Percentiles rank a stretch among this genome's conserved stretches.
phyloP scores from a whole-genome alignment of 2,888 invertebrate species.

The Drosophila longiperda region DNA sequence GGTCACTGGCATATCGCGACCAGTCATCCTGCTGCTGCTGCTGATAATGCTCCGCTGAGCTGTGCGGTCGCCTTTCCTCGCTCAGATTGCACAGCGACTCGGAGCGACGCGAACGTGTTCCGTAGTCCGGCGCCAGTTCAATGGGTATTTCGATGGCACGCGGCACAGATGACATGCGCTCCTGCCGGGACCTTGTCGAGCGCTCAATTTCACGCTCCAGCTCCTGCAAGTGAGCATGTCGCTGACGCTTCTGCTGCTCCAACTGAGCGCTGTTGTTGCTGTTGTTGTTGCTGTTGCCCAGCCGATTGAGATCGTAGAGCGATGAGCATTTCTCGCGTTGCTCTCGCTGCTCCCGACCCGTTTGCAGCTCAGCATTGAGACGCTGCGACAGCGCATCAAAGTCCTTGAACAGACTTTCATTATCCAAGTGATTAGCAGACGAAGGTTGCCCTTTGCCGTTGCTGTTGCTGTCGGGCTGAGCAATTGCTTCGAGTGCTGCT shows the following conservation, averaged over 20 bases:
- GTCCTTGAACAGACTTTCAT: slow-evolving; percentile 84
- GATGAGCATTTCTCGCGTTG: slow-evolving; percentile 77
- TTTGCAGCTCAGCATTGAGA: slow-evolving; percentile 81
- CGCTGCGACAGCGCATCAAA: slow-evolving; percentile 84
- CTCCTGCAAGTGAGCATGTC: slow-evolving; percentile 80
- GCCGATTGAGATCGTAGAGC: slow-evolving; percentile 77
- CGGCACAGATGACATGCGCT: slow-evolving; percentile 65
- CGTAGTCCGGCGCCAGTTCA: slow-evolving; percentile 54
- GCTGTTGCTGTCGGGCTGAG: slow-evolving; percentile 35
- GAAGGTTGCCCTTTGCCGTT: slow-evolving; percentile 38
- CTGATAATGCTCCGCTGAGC: slow-evolving; percentile 60
- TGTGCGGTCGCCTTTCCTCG: slow-evolving; percentile 62
- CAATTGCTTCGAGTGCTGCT: slow-evolving; percentile 73
- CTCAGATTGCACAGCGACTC: slow-evolving; percentile 82
- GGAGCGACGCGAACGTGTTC: slow-evolving; percentile 67
- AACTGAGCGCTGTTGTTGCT: slow-evolving; percentile 44
- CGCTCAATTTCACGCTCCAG: slow-evolving; percentile 79
- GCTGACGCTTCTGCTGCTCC: slow-evolving; percentile 71
- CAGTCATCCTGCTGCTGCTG: slow-evolving; percentile 85
- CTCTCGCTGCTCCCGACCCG: slow-evolving; percentile 70
- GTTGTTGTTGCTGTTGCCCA: slow-evolving; percentile 45
- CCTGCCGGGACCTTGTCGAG: slow-evolving; percentile 68
- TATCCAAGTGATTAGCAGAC: slow-evolving; percentile 72
- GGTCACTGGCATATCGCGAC: slow-evolving; percentile 85
- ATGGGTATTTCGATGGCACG: slow-evolving; percentile 71